Evolutionary conservation across 2,888 invertebrate species (phyloP).

Genomic region (Melieria picta): DNA sequence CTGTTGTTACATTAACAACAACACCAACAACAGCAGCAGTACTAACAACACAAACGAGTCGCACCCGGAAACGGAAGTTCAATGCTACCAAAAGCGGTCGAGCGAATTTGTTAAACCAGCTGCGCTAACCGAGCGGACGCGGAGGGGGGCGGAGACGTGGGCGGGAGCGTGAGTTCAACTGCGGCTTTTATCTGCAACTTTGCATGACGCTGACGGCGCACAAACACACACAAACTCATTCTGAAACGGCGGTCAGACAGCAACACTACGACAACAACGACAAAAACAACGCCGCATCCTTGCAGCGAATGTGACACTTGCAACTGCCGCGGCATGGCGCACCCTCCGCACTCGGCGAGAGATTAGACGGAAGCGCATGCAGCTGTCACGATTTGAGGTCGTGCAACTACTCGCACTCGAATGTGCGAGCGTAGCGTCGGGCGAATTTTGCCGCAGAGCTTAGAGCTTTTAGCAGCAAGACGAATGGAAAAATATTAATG

Average conservation of each 20-base stretch:
- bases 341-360: neutral
- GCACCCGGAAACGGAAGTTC: slow-evolving; percentile 34
- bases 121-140: too few species aligned
- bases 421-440: too few species aligned
- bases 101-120: slow-evolving; percentile 8
- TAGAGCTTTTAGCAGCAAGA: too few species aligned
- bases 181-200: slow-evolving; percentile 37
- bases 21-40: slow-evolving; percentile 5
- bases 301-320: slow-evolving; percentile 16
- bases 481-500: too few species aligned
- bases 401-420: too few species aligned
- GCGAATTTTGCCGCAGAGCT: too few species aligned
- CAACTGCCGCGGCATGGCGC: neutral
- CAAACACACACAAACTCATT: neutral
- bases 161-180: slow-evolving; percentile 34
- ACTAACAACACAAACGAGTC: slow-evolving; percentile 16
- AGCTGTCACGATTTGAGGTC: slow-evolving; percentile 18
- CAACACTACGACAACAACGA: slow-evolving; percentile 2
- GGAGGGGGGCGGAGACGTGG: neutral
- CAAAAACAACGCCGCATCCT: neutral
- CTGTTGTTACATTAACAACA: slow-evolving; percentile 10
- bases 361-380: slow-evolving; percentile 22
- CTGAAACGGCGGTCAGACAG: slow-evolving; percentile 19
- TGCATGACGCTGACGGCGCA: slow-evolving; percentile 11
- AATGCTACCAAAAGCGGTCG: slow-evolving; percentile 25